Conservation (phyloP, 2,113 vertebrate genomes). For the Protobothrops mucrosquamatus region DNA sequence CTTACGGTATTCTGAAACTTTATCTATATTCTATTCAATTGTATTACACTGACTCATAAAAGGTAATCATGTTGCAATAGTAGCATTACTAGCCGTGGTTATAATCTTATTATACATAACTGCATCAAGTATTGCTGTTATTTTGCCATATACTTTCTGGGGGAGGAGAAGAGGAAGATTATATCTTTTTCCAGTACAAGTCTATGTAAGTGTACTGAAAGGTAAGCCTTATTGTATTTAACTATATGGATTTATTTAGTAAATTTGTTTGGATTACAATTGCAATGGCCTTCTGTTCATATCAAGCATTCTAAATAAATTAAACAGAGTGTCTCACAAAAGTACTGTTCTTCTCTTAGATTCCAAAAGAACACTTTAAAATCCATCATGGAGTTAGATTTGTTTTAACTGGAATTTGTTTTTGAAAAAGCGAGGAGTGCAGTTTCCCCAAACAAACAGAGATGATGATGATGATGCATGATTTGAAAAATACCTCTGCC, state of each 20-base stretch:
- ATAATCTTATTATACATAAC: neutral
- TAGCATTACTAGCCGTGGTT: neutral
- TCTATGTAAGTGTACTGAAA: neutral
- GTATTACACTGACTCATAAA: neutral
- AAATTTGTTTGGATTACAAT: neutral
- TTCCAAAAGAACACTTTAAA: neutral
- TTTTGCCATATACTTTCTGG: neutral
- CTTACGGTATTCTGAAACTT: neutral
- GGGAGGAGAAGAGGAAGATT: no score
- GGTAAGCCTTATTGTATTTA: neutral
- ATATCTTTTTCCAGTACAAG: neutral
- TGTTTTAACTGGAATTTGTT: neutral
- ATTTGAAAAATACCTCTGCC: neutral
- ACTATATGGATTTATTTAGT: neutral
- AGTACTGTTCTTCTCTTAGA: neutral
- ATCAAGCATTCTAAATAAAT: neutral
- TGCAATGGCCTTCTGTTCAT: fast-evolving
- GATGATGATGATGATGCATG: neutral
- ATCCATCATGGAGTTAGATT: neutral
- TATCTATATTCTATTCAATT: neutral
- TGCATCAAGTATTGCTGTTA: neutral
- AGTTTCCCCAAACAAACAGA: neutral
- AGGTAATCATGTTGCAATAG: neutral
- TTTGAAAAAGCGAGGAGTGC: neutral
- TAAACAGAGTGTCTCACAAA: neutral